Conservation (phyloP, 2,113 vertebrate species). For the Rhodinocichla rosea region DNA sequence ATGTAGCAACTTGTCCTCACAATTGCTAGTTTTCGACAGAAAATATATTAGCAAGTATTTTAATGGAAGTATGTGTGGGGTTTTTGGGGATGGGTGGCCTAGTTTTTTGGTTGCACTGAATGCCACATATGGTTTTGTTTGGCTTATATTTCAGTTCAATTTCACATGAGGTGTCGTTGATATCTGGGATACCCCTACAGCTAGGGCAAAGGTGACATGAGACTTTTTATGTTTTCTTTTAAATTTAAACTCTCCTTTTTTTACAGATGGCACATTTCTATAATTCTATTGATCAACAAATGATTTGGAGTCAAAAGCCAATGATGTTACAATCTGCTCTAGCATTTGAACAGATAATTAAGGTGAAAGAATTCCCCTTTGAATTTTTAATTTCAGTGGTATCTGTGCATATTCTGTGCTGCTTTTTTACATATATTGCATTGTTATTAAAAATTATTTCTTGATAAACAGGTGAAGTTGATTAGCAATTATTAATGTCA, state of each 20-base stretch:
- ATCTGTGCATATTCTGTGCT: not conserved
- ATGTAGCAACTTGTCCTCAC: not conserved
- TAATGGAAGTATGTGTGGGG: not conserved
- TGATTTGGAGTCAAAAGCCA: slow-evolving; percentile 97
- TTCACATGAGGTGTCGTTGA: not conserved
- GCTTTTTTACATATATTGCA: not conserved
- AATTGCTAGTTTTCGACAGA: not conserved
- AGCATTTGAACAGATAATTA: slow-evolving; percentile 96
- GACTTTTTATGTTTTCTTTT: not conserved
- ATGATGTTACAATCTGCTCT: slow-evolving; percentile 96
- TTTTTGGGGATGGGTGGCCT: not conserved
- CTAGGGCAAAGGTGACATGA: not conserved
- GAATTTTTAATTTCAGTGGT: not conserved
- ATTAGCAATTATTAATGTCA: not conserved
- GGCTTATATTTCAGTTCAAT: not conserved
- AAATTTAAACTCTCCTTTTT: slow-evolving; percentile 1
- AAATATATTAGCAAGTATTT: not conserved
- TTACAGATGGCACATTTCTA: slow-evolving; percentile 97
- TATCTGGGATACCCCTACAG: not conserved
- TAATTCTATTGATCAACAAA: slow-evolving; percentile 97
- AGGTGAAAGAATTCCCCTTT: slow-evolving; percentile 72
- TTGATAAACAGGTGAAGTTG: not conserved
- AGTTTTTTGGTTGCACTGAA: not conserved
- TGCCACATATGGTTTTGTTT: not conserved
- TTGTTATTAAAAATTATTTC: not conserved